Conservation (phyloP, 92 coral and sea anemone genomes). For the Bergia puertoricense region DNA sequence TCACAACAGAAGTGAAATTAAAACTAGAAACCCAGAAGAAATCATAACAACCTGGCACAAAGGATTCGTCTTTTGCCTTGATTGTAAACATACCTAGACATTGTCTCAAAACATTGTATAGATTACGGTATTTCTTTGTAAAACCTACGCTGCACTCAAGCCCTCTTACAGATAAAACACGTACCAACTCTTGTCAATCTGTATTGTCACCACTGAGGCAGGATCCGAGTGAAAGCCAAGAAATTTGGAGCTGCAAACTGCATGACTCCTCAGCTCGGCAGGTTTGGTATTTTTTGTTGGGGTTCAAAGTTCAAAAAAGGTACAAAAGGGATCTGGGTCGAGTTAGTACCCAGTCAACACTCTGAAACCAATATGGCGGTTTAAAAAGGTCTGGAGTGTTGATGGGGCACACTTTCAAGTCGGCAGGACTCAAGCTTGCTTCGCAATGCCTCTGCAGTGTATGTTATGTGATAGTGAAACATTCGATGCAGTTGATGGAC, state of each 20-base stretch:
- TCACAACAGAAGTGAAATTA: too few species aligned
- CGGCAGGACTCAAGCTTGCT: too few species aligned
- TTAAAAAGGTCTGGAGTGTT: too few species aligned
- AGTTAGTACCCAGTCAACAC: neutral
- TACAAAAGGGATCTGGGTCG: neutral
- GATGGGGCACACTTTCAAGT: too few species aligned
- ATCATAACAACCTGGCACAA: too few species aligned
- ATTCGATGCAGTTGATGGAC: constrained; percentile 81
- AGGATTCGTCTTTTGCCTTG: too few species aligned
- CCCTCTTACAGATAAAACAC: neutral
- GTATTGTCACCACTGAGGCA: neutral
- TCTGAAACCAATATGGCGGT: constrained; percentile 2
- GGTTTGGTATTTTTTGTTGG: neutral
- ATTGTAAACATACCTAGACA: too few species aligned
- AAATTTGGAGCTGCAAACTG: neutral
- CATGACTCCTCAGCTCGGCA: neutral
- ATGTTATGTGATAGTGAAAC: constrained; percentile 74
- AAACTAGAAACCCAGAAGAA: too few species aligned
- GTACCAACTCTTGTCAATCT: neutral
- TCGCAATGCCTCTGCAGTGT: constrained; percentile 78
- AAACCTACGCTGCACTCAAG: neutral
- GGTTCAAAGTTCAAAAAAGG: neutral
- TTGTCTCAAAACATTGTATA: too few species aligned
- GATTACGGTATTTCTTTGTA: neutral
- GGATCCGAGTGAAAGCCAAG: neutral